Percentiles rank a stretch among this genome's conserved stretches.
Conservation (phyloP, 1,140 invertebrate genomes). For the Coboldia fuscipes region DNA sequence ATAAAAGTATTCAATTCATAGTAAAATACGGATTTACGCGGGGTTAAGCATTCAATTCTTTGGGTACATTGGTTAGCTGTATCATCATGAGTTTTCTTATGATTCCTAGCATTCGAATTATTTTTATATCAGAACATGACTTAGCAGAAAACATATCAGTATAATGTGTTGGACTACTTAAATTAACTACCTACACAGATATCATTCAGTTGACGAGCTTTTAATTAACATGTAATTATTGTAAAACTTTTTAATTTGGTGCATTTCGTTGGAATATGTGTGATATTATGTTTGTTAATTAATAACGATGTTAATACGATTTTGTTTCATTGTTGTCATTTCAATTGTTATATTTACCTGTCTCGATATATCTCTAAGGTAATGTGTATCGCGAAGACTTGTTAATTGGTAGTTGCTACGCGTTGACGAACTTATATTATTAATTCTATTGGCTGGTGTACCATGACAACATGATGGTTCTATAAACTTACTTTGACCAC, state of each 20-base stretch:
- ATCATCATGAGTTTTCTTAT: too few species aligned
- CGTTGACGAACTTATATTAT: slow-evolving; percentile 3
- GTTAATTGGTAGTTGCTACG: slow-evolving; percentile 4
- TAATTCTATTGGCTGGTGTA: slow-evolving; percentile 1
- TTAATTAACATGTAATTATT: neutral
- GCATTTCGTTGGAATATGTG: too few species aligned
- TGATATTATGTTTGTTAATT: too few species aligned
- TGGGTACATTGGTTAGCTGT: too few species aligned
- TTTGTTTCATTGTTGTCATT: too few species aligned
- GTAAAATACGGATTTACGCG: neutral
- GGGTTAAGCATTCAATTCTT: neutral
- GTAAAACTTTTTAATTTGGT: neutral
- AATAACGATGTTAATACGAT: too few species aligned
- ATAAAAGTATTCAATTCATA: neutral
- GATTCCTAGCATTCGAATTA: too few species aligned
- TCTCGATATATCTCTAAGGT: neutral
- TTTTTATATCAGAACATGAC: too few species aligned
- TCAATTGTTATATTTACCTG: too few species aligned
- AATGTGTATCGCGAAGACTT: slow-evolving; percentile 3
- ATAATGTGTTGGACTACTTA: too few species aligned
- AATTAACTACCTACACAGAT: too few species aligned
- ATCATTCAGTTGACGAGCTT: neutral
- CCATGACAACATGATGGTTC: slow-evolving; percentile 3
- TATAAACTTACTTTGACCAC: neutral
- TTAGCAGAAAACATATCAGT: too few species aligned